phyloP scores from a whole-genome alignment of 2,797 vertebrate species.

The Pyrocephalus nanus region DNA sequence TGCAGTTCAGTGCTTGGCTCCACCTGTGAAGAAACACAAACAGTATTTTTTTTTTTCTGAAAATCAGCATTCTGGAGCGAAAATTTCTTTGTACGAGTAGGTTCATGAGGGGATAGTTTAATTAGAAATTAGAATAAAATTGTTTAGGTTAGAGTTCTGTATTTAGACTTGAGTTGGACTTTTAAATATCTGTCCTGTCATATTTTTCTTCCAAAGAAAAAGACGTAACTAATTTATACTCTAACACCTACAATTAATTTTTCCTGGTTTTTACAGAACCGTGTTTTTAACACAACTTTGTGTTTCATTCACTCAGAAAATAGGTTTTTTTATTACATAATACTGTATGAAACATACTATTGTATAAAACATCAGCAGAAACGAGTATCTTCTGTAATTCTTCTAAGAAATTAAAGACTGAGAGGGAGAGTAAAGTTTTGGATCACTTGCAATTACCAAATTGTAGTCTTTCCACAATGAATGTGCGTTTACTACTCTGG shows the following conservation, averaged over 20 bases:
- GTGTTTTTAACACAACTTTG: neutral
- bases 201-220: neutral
- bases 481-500: neutral
- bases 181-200: neutral
- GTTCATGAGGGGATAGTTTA: neutral
- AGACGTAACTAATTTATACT: neutral
- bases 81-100: neutral
- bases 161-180: neutral
- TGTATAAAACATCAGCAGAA: neutral
- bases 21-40: neutral
- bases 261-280: neutral
- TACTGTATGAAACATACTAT: neutral
- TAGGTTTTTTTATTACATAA: neutral
- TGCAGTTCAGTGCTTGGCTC: neutral
- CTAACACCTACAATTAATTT: neutral
- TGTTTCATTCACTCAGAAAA: neutral
- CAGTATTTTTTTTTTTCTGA: neutral
- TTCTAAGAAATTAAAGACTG: neutral
- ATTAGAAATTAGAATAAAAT: neutral
- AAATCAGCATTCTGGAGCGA: neutral
- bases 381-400: neutral
- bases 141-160: neutral
- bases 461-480: neutral
- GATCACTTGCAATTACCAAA: neutral
- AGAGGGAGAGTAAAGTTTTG: neutral